These are phyloP conservation scores for Desmophyllum pertusum DNA, from an alignment of 92 coral and sea anemone species.

Conservation along the genomic window DNA sequence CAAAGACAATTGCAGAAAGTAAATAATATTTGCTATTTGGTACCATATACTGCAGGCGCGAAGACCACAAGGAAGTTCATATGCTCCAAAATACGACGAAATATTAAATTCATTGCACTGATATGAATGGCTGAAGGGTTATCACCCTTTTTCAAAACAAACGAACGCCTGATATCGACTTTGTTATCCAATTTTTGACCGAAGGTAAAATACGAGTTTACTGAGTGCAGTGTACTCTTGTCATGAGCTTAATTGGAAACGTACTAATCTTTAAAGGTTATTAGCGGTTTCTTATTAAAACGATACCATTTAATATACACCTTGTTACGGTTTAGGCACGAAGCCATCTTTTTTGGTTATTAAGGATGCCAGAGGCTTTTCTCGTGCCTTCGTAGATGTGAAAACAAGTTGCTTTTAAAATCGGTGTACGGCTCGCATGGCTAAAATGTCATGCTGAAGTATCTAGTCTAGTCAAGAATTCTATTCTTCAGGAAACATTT, in stretches of 20 bases:
- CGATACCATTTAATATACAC: neutral
- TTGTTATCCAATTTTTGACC: neutral
- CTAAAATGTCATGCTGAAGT: neutral
- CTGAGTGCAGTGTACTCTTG: neutral
- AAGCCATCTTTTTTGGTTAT: neutral
- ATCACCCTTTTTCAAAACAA: neutral
- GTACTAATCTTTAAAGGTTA: neutral
- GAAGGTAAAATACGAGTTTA: neutral
- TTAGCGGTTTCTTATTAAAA: neutral
- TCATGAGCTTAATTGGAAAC: neutral
- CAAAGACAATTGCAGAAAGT: neutral
- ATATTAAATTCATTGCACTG: too few species aligned
- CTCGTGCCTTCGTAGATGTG: neutral
- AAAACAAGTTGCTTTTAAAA: too few species aligned
- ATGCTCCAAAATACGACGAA: too few species aligned
- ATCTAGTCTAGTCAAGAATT: neutral
- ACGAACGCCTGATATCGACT: neutral
- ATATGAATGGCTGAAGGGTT: too few species aligned
- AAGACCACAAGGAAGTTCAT: too few species aligned
- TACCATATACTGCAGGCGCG: too few species aligned
- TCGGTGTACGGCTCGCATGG: neutral
- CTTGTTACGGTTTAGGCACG: neutral
- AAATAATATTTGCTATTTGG: too few species aligned
- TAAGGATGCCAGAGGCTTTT: neutral
- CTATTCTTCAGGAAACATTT: neutral